Evolutionary conservation across 2,797 vertebrate genomes (phyloP).

Genomic region (Linurgus olivaceus): DNA sequence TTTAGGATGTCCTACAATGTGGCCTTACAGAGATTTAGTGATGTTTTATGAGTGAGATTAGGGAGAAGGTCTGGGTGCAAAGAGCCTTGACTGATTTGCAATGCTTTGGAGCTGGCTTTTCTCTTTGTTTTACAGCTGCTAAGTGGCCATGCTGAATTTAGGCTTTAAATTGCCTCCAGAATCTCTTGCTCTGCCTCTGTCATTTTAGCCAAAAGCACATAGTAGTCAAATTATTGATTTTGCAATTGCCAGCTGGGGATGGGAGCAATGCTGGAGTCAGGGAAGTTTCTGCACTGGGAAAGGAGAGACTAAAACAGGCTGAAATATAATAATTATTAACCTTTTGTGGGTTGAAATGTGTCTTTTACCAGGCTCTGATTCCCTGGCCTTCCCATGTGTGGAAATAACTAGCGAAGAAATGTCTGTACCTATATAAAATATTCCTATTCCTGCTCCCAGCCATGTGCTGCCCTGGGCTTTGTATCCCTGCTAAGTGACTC

Average conservation of each 20-base stretch:
- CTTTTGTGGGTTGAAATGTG: background rate
- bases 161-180: conserved; percentile 30
- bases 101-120: background rate
- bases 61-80: background rate
- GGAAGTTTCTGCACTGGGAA: background rate
- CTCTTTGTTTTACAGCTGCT: conserved; percentile 12
- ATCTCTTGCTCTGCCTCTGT: background rate
- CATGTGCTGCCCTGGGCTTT: background rate
- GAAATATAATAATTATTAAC: background rate
- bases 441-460: background rate
- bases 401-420: background rate
- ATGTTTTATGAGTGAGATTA: background rate
- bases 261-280: background rate
- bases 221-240: background rate
- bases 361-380: background rate
- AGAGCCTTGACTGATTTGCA: background rate
- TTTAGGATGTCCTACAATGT: background rate
- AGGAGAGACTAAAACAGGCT: background rate
- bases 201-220: background rate
- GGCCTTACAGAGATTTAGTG: background rate
- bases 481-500: background rate
- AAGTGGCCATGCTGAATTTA: background rate
- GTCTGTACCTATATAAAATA: background rate
- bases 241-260: conserved; percentile 13
- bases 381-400: background rate